Percentiles rank a stretch among this genome's conserved stretches.
phyloP scores from a whole-genome alignment of 2,797 vertebrate species.

The Sardinella longiceps region DNA sequence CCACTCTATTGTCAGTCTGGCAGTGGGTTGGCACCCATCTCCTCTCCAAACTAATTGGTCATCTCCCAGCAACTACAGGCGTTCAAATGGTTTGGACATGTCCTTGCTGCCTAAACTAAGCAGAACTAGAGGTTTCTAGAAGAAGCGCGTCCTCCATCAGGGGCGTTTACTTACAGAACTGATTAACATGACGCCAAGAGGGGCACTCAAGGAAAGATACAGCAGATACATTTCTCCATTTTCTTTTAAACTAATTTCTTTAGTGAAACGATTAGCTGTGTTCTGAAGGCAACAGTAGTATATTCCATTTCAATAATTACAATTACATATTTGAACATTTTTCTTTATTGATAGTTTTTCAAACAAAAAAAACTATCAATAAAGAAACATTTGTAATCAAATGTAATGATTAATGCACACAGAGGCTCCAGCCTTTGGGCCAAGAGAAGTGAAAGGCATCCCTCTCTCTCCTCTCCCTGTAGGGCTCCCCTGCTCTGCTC shows the following conservation, averaged over 20 bases:
- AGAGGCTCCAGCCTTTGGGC: not conserved
- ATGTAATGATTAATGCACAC: no score
- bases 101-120: not conserved
- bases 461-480: not conserved
- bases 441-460: not conserved
- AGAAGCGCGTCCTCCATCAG: not conserved
- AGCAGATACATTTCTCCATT: not conserved
- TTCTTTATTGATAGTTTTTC: no score
- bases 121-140: not conserved
- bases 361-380: no score
- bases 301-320: not conserved
- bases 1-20: slow-evolving; percentile 35
- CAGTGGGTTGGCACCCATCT: slow-evolving; percentile 38
- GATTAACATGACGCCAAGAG: not conserved
- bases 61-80: not conserved
- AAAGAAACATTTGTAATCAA: no score
- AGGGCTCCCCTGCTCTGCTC: not conserved
- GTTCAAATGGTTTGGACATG: no score
- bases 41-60: slow-evolving; percentile 15
- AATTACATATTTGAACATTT: no score
- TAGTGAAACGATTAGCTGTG: not conserved
- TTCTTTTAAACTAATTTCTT: not conserved
- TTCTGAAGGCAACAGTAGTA: not conserved
- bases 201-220: not conserved
- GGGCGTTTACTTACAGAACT: not conserved